Percentiles rank a stretch among this genome's conserved stretches.
These are phyloP conservation scores for Poecilia velifera DNA, from an alignment of 2,797 vertebrate species.

Conservation along the genomic window DNA sequence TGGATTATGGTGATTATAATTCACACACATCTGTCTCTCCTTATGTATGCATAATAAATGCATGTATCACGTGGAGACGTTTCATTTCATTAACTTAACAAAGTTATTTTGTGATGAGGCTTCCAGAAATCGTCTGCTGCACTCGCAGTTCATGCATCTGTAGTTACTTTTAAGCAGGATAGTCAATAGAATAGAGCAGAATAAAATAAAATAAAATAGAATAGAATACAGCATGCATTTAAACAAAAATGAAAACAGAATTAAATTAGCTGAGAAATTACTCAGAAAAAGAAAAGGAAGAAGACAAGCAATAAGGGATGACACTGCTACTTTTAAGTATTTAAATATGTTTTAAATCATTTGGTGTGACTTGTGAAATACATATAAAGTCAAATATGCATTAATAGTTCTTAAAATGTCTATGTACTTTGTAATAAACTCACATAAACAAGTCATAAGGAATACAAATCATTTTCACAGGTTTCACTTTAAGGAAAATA, in stretches of 20 bases:
- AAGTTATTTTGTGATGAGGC: not conserved
- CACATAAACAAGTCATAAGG: not conserved
- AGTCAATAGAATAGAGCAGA: not conserved
- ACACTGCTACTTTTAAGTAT: not conserved
- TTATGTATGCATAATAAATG: constrained; percentile 5
- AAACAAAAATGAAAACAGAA: not conserved
- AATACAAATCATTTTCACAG: not conserved
- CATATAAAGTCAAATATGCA: not conserved
- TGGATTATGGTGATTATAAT: not conserved
- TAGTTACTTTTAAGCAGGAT: not conserved
- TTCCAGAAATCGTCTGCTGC: not conserved
- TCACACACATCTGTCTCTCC: not conserved
- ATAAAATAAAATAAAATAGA: not conserved
- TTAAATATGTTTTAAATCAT: not conserved
- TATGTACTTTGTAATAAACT: not conserved
- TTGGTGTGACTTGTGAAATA: not conserved
- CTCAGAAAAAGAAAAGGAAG: not conserved
- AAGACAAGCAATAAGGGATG: not conserved
- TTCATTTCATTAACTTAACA: not conserved
- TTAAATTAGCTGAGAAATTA: not conserved
- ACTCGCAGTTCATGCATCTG: not conserved
- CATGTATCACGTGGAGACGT: not conserved
- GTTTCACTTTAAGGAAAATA: not conserved
- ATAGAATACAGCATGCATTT: not conserved
- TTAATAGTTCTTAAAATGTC: not conserved